Percentiles rank a stretch among this genome's conserved stretches.
Evolutionary conservation across 64 coral and sea anemone genomes (phyloP).

Genomic region (Dendronephthya gigantea): DNA sequence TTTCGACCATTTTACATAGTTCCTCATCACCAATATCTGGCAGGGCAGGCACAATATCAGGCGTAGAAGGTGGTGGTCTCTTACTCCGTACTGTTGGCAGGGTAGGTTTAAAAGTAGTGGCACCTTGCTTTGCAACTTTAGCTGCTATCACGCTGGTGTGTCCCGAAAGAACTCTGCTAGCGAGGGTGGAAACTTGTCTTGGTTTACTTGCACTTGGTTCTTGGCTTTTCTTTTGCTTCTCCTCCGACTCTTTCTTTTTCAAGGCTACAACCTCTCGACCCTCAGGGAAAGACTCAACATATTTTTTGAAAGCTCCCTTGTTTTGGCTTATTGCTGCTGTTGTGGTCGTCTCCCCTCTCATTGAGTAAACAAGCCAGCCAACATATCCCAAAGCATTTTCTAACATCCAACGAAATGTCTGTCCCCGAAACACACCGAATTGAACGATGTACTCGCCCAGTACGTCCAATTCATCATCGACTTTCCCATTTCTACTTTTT

Average conservation of each 20-base stretch:
- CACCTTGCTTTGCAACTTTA: too few species aligned
- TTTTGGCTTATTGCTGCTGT: background rate
- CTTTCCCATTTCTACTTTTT: background rate
- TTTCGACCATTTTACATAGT: background rate
- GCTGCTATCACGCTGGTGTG: too few species aligned
- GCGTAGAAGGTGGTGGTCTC: background rate
- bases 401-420: too few species aligned
- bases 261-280: background rate
- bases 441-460: background rate
- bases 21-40: conserved; percentile 1
- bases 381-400: too few species aligned
- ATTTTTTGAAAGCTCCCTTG: background rate
- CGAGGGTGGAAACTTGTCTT: too few species aligned
- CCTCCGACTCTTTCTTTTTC: background rate
- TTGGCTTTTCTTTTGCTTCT: too few species aligned
- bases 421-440: too few species aligned
- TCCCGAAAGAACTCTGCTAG: too few species aligned
- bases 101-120: too few species aligned
- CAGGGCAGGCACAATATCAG: background rate
- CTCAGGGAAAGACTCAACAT: background rate
- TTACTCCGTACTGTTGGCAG: too few species aligned
- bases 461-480: background rate
- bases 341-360: background rate
- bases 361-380: too few species aligned
- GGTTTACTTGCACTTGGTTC: too few species aligned